These are phyloP conservation scores for Xiphias gladius DNA, from an alignment of 2,113 vertebrate genomes.

Conservation along the genomic window DNA sequence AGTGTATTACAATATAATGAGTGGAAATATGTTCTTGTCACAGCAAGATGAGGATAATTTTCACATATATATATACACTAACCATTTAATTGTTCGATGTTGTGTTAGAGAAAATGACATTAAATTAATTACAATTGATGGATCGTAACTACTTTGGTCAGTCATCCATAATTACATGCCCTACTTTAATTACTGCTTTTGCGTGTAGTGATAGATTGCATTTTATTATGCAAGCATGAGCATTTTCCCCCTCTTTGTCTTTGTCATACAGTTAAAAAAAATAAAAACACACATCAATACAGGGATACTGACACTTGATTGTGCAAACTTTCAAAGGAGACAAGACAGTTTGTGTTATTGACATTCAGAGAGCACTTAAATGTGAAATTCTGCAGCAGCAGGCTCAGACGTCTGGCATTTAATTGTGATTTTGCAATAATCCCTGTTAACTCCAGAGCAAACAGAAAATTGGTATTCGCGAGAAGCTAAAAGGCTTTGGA, in stretches of 20 bases:
- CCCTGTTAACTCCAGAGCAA: constrained; percentile 23
- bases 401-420: constrained; percentile 34
- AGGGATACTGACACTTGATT: not conserved
- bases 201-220: not conserved
- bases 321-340: not conserved
- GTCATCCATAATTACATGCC: constrained; percentile 20
- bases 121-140: constrained; percentile 13
- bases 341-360: constrained; percentile 17
- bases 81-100: not conserved
- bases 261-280: not conserved
- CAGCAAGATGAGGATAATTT: not conserved
- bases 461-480: not conserved
- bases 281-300: not conserved
- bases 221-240: constrained; percentile 17
- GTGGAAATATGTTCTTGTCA: not conserved
- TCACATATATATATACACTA: no score
- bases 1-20: not conserved
- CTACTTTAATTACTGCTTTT: constrained; percentile 18
- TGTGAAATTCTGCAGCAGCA: constrained; percentile 18
- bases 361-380: constrained; percentile 2
- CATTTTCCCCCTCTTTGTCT: constrained; percentile 1
- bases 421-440: constrained; percentile 23
- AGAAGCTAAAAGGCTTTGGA: constrained; percentile 14
- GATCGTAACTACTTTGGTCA: constrained; percentile 21
- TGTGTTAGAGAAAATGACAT: constrained; percentile 9